phyloP scores from a whole-genome alignment of 2,797 vertebrate genomes.

The Trachurus trachurus region DNA sequence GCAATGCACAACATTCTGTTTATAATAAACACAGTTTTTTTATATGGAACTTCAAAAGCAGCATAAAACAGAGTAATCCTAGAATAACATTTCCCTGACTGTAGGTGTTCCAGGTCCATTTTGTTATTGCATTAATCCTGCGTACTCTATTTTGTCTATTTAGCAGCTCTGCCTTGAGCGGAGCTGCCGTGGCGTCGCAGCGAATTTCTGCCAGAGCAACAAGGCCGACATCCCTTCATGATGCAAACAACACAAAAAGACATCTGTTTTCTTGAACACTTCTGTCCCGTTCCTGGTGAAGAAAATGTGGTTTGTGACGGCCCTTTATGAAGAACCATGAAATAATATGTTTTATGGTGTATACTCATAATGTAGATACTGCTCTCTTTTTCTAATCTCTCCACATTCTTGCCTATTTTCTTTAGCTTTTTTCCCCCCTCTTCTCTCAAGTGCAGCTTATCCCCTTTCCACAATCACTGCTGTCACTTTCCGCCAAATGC shows the following conservation, averaged over 20 bases:
- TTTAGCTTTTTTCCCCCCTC: not conserved
- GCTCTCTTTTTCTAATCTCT: not conserved
- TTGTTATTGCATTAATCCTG: not conserved
- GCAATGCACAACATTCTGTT: not conserved
- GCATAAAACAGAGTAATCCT: not conserved
- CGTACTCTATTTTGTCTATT: not conserved
- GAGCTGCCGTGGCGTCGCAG: not conserved
- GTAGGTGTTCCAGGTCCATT: conserved; percentile 6
- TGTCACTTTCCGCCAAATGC: conserved; percentile 30
- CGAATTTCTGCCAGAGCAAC: not conserved
- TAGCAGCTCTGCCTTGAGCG: not conserved
- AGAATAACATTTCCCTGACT: not conserved
- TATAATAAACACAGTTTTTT: not conserved
- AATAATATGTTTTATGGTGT: not conserved
- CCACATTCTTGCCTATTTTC: not conserved
- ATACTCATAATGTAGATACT: not conserved
- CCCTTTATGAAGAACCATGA: not conserved
- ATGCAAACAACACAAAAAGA: not conserved
- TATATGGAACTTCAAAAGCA: conserved; percentile 11
- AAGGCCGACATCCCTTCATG: not conserved
- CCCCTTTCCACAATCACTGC: conserved; percentile 6
- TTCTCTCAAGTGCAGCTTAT: not conserved
- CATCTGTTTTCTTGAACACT: not conserved
- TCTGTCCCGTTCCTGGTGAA: not conserved
- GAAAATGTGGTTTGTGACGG: not conserved